Evolutionary conservation across 2,113 vertebrate genomes (phyloP).

Genomic region (Pseudopipra pipra): DNA sequence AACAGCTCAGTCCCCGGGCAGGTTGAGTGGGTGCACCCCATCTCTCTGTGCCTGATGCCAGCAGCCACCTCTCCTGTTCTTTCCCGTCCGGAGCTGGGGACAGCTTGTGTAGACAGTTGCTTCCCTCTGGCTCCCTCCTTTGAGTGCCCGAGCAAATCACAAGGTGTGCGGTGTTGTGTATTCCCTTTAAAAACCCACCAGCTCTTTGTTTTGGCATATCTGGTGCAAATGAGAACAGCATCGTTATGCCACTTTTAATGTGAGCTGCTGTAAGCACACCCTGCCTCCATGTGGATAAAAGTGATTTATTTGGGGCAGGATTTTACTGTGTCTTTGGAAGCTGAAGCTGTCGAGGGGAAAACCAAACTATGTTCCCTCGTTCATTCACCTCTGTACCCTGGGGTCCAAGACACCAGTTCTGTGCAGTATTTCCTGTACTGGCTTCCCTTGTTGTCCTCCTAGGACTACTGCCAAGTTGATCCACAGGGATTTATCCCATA

Average conservation of each 20-base stretch:
- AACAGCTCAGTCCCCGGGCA: neutral
- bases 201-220: neutral
- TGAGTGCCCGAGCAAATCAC: neutral
- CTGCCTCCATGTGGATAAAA: neutral
- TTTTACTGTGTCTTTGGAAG: neutral
- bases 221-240: neutral
- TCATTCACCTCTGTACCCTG: neutral
- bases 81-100: accelerated
- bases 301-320: neutral
- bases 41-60: accelerated
- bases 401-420: neutral
- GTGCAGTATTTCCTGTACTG: neutral
- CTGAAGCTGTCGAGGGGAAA: neutral
- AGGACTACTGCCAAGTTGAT: neutral
- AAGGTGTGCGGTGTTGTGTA: neutral
- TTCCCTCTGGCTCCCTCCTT: neutral
- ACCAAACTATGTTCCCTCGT: accelerated
- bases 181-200: neutral
- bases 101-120: accelerated
- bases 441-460: neutral
- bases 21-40: neutral
- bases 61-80: neutral
- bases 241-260: neutral
- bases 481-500: neutral
- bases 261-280: neutral